phyloP scores from a whole-genome alignment of 2,888 invertebrate genomes.

The Orthonevra nobilis region DNA sequence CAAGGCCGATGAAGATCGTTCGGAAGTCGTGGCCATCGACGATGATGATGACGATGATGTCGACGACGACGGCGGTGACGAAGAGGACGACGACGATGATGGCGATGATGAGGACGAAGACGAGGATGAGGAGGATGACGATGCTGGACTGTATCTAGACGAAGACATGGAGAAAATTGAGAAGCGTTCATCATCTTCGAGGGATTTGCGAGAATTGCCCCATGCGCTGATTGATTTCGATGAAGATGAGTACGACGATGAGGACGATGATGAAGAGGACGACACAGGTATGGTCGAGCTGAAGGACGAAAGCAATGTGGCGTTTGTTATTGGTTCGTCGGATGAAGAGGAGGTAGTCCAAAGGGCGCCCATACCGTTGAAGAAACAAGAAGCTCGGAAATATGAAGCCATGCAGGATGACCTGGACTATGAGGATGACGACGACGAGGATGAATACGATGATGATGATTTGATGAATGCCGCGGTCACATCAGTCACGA shows the following conservation, averaged over 20 bases:
- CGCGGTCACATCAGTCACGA: constrained; percentile 52
- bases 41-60: constrained; percentile 44
- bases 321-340: constrained; percentile 56
- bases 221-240: constrained; percentile 32
- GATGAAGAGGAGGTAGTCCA: constrained; percentile 40
- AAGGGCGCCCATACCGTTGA: neutral
- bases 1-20: neutral
- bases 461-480: constrained; percentile 65
- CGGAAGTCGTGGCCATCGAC: constrained; percentile 49
- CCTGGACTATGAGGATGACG: constrained; percentile 46
- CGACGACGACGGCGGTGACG: constrained; percentile 25
- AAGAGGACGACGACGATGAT: constrained; percentile 35
- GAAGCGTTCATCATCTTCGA: neutral
- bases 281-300: constrained; percentile 18
- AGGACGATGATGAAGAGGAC: constrained; percentile 34
- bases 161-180: neutral
- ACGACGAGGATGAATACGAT: constrained; percentile 61
- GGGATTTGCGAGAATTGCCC: neutral
- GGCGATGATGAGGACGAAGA: constrained; percentile 33
- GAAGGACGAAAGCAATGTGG: constrained; percentile 47
- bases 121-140: constrained; percentile 39
- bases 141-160: constrained; percentile 1
- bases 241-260: constrained; percentile 43
- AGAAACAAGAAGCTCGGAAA: neutral
- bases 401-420: constrained; percentile 32